Evolutionary conservation across 2,888 invertebrate species (phyloP).

Genomic region (Xanthia icteritia): DNA sequence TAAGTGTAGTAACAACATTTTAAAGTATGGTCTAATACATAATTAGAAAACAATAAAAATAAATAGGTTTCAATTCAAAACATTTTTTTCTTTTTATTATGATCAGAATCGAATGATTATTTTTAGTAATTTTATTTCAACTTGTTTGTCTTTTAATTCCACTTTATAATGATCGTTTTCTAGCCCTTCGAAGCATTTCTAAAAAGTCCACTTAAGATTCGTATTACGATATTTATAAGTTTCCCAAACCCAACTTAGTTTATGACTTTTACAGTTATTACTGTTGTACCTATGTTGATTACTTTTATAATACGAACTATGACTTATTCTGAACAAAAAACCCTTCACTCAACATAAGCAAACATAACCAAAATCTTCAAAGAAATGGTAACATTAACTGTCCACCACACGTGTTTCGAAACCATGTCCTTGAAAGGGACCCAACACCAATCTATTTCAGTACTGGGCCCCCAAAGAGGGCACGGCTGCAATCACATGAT

Average conservation of each 20-base stretch:
- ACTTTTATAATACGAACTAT: background rate
- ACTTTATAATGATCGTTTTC: background rate
- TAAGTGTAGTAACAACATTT: background rate
- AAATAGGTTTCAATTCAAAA: too few relatives aligned
- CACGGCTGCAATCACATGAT: slow-evolving; percentile 64
- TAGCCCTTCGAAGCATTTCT: background rate
- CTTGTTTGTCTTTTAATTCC: background rate
- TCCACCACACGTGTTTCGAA: slow-evolving; percentile 75
- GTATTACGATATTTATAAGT: background rate
- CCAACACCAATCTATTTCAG: slow-evolving; percentile 76
- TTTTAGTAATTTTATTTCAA: background rate
- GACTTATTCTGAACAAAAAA: background rate
- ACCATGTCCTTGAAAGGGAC: slow-evolving; percentile 76
- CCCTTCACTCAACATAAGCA: background rate
- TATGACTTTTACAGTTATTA: background rate
- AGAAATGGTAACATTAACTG: slow-evolving; percentile 47
- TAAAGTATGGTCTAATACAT: background rate
- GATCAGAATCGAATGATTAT: background rate
- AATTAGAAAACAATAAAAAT: too few relatives aligned
- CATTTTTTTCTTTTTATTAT: too few relatives aligned
- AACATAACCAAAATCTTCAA: slow-evolving; percentile 1
- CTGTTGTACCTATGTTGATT: background rate
- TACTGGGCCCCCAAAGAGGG: slow-evolving; percentile 65
- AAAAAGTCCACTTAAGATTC: background rate
- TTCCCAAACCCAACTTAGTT: too few relatives aligned